A percentile compares a stretch with the other conserved stretches of the same genome.
phyloP scores from a whole-genome alignment of 2,888 invertebrate species.

The Sinhomidia bicolor region DNA sequence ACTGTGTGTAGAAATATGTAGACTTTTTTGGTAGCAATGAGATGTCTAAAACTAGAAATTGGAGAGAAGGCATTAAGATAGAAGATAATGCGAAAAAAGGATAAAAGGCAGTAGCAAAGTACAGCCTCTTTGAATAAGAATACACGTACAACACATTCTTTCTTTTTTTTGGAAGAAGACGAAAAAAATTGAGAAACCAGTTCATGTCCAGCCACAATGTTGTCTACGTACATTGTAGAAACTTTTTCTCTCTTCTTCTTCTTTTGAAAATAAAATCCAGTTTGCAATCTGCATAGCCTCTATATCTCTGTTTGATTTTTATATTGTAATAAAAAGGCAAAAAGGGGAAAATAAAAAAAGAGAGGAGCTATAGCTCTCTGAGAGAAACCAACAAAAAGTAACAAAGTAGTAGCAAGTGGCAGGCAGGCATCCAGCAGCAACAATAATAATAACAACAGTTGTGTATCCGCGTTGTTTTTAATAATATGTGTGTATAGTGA shows the following conservation, averaged over 20 bases:
- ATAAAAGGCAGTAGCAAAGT: neutral
- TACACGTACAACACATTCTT: neutral
- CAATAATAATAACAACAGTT: conserved; percentile 14
- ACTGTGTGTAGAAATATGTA: conserved; percentile 15
- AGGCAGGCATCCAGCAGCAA: neutral
- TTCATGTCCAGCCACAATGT: conserved; percentile 66
- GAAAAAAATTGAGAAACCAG: conserved; percentile 65
- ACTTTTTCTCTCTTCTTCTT: neutral
- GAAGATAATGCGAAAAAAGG: conserved; percentile 60
- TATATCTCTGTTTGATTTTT: neutral
- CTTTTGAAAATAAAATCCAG: conserved; percentile 35
- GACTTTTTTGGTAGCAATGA: neutral
- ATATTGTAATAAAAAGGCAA: conserved; percentile 47
- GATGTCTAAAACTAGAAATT: conserved; percentile 33
- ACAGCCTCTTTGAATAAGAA: neutral
- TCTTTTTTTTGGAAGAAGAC: neutral
- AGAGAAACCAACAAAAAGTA: neutral
- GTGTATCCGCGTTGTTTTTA: neutral
- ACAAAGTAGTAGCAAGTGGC: neutral
- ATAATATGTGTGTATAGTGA: neutral
- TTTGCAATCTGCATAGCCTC: conserved; percentile 4
- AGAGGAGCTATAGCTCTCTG: conserved; percentile 15
- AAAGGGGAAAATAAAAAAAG: conserved; percentile 39
- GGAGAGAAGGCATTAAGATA: conserved; percentile 46
- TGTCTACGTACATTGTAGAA: conserved; percentile 1